A percentile compares a stretch with the other conserved stretches of the same genome.
Evolutionary conservation across 2,113 vertebrate species (phyloP).

Genomic region (Anolis carolinensis): DNA sequence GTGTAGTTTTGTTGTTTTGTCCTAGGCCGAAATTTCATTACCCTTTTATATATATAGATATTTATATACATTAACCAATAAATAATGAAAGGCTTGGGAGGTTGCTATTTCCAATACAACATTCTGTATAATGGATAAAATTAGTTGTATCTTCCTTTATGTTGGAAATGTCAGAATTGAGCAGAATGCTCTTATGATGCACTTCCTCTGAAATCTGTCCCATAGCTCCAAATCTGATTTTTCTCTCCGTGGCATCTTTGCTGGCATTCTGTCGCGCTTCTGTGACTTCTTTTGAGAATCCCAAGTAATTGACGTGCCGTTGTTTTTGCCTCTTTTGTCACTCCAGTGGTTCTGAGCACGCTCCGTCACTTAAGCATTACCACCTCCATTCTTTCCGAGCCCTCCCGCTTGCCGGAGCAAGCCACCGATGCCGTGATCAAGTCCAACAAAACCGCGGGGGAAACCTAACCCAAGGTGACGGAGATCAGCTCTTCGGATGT

Average conservation of each 20-base stretch:
- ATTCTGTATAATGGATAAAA: too few species aligned
- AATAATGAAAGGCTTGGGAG: too few species aligned
- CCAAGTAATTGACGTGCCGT: background rate
- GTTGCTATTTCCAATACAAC: too few species aligned
- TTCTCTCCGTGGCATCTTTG: background rate
- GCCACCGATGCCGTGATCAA: slow-evolving; percentile 79
- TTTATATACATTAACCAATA: too few species aligned
- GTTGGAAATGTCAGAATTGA: too few species aligned
- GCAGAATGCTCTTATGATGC: too few species aligned
- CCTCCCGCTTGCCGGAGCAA: slow-evolving; percentile 85
- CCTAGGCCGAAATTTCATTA: too few species aligned
- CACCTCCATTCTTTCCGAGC: slow-evolving; percentile 90
- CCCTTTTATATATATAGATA: too few species aligned
- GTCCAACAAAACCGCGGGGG: slow-evolving; percentile 56
- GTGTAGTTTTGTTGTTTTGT: too few species aligned
- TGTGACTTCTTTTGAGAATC: background rate
- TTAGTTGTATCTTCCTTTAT: too few species aligned
- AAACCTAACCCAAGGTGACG: slow-evolving; percentile 68
- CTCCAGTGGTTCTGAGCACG: slow-evolving; percentile 86
- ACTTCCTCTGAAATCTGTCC: too few species aligned
- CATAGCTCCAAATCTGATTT: background rate
- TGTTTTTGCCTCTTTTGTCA: background rate
- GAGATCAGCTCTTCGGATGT: background rate
- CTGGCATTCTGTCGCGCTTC: background rate
- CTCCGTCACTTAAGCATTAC: slow-evolving; percentile 89